Conservation (phyloP, 2,888 invertebrate genomes). For the Standfussiana lucernea region DNA sequence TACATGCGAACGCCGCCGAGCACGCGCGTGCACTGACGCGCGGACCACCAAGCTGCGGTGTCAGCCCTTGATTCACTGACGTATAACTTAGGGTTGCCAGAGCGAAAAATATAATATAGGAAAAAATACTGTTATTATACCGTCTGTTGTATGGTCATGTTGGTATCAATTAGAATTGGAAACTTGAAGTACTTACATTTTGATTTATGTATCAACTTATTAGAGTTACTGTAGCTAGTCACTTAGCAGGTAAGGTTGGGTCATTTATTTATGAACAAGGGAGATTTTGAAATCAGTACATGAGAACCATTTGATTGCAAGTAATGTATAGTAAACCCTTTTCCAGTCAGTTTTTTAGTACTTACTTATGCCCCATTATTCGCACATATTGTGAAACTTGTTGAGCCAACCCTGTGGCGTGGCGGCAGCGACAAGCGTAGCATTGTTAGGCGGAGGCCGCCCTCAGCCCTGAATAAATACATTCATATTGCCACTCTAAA, state of each 20-base stretch:
- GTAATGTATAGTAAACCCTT: background rate
- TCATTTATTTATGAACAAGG: background rate
- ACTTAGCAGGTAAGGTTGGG: background rate
- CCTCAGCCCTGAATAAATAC: constrained; percentile 90
- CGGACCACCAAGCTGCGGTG: constrained; percentile 88
- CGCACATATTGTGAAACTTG: constrained; percentile 49
- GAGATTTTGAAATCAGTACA: background rate
- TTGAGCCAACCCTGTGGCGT: constrained; percentile 81
- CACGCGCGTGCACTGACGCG: constrained; percentile 87
- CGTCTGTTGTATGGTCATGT: background rate
- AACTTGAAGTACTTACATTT: background rate
- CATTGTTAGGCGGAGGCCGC: constrained; percentile 89
- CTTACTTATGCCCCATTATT: constrained; percentile 23
- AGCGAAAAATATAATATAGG: background rate
- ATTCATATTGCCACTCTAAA: constrained; percentile 91
- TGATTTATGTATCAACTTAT: background rate
- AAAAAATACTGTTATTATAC: constrained; percentile 29
- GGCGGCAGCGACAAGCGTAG: constrained; percentile 88
- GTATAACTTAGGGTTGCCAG: constrained; percentile 79
- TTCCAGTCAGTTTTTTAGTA: constrained; percentile 8
- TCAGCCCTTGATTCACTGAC: constrained; percentile 89
- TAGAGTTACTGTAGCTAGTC: background rate
- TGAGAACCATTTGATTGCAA: background rate
- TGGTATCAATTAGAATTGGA: background rate
- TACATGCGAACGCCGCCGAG: constrained; percentile 82